A percentile compares a stretch with the other conserved stretches of the same genome.
Evolutionary conservation across 2,113 vertebrate species (phyloP).

Genomic region (Aleadryas rufinucha): DNA sequence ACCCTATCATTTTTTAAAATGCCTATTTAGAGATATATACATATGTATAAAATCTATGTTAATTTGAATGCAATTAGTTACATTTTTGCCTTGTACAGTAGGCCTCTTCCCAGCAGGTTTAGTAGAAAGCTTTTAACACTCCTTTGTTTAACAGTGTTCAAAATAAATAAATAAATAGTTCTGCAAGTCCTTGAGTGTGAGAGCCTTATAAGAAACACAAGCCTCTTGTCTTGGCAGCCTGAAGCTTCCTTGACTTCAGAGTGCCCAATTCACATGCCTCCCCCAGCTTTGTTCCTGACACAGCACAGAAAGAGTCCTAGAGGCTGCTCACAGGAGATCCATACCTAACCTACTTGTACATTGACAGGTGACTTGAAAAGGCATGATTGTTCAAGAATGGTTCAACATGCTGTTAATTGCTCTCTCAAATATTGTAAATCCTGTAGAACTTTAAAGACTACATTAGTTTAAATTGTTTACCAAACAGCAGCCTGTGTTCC

Average conservation of each 20-base stretch:
- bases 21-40: too few species aligned
- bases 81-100: neutral
- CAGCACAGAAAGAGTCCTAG: too few species aligned
- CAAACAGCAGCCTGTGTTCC: constrained; percentile 24
- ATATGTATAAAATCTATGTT: neutral
- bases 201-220: neutral
- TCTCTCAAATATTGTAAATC: neutral
- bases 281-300: neutral
- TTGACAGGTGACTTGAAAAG: neutral
- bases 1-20: neutral
- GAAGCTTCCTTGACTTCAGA: neutral
- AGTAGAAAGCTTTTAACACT: neutral
- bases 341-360: neutral
- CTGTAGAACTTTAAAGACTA: constrained; percentile 3
- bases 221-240: neutral
- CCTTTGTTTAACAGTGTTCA: neutral
- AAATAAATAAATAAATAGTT: neutral
- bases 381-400: neutral
- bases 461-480: constrained; percentile 29
- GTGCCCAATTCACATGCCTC: neutral
- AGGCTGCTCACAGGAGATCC: neutral
- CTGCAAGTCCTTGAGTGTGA: neutral
- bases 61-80: neutral
- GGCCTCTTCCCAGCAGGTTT: neutral
- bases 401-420: neutral